These are phyloP conservation scores for Echeneis naucrates DNA, from an alignment of 2,797 vertebrate species.

Conservation along the genomic window DNA sequence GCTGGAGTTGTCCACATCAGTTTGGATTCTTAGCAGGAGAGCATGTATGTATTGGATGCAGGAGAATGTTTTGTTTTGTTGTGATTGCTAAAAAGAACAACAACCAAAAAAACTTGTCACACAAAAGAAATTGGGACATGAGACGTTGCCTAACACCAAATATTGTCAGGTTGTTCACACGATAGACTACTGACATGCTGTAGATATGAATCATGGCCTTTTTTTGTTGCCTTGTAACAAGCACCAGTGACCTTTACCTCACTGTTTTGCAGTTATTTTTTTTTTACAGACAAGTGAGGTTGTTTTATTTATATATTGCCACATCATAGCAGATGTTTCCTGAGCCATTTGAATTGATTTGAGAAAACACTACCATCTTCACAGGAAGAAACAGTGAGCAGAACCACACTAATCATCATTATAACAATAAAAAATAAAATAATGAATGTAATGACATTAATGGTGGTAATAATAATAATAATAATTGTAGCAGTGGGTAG, in stretches of 20 bases:
- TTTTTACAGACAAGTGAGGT: not conserved
- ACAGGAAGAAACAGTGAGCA: not conserved
- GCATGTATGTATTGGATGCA: slow-evolving; percentile 21
- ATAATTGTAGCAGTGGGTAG: not conserved
- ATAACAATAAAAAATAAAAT: too few species aligned
- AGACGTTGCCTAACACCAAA: not conserved
- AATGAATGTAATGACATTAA: too few species aligned
- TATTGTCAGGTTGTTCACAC: not conserved
- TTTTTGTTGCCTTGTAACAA: not conserved
- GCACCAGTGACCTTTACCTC: not conserved
- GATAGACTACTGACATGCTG: not conserved
- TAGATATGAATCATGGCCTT: not conserved
- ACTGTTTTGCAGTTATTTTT: too few species aligned
- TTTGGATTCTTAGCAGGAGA: slow-evolving; percentile 40
- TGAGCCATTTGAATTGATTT: too few species aligned
- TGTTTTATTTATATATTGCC: too few species aligned
- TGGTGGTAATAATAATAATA: not conserved
- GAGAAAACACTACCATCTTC: not conserved
- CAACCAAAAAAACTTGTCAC: too few species aligned
- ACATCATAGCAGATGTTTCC: too few species aligned
- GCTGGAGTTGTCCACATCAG: slow-evolving; percentile 36
- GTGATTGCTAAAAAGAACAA: slow-evolving; percentile 32
- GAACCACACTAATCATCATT: not conserved
- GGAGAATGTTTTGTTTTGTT: slow-evolving; percentile 4
- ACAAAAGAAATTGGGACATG: too few species aligned